Evolutionary conservation across 2,797 vertebrate species (phyloP).

Genomic region (Oryzias sinensis): DNA sequence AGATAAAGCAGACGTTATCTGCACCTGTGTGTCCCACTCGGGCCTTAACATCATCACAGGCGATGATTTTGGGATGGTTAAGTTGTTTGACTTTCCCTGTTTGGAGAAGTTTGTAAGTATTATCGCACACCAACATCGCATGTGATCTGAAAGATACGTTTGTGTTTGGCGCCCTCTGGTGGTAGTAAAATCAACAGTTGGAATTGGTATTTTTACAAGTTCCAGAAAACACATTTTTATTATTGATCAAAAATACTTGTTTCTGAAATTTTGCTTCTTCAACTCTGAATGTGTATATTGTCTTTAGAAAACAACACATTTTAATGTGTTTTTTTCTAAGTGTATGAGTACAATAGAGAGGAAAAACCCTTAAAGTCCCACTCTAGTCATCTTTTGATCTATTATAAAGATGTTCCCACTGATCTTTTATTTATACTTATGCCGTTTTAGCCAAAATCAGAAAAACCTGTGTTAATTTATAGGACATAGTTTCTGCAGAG

Average conservation of each 20-base stretch:
- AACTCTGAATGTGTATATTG: not conserved
- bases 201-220: not conserved
- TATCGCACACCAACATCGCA: too few species aligned
- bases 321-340: too few species aligned
- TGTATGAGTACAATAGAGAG: too few species aligned
- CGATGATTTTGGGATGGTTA: conserved; percentile 99
- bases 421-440: too few species aligned
- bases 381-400: too few species aligned
- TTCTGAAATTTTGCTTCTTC: not conserved
- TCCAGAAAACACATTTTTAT: not conserved
- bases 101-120: conserved; percentile 98
- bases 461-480: too few species aligned
- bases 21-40: conserved; percentile 97
- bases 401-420: too few species aligned
- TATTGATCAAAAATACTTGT: not conserved
- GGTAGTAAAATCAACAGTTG: not conserved
- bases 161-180: not conserved
- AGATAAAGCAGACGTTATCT: conserved; percentile 95
- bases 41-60: conserved; percentile 95
- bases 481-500: too few species aligned
- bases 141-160: not conserved
- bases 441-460: too few species aligned
- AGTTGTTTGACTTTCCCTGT: conserved; percentile 98
- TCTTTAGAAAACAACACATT: too few species aligned
- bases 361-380: too few species aligned